Evolutionary conservation across 2,113 vertebrate species (phyloP), one percentile per base, ranked within the genome.

Genomic region (Tragelaphus scriptus): DNA sequence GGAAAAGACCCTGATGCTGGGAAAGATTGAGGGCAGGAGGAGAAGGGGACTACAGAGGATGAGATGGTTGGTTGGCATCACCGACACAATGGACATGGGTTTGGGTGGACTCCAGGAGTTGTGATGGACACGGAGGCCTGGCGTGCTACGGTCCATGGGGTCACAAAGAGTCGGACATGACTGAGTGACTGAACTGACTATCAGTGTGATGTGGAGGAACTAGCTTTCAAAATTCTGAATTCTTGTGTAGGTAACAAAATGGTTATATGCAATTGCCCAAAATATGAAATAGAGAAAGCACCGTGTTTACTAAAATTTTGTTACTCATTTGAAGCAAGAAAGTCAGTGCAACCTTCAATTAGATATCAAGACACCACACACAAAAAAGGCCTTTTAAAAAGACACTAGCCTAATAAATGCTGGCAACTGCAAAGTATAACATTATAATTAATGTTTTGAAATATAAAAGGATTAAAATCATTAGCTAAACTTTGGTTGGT

Each of bases 311-410:
- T 97, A 93, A 97, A 90, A 96, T 68, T 93, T 1, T 79, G 49
- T 58, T 94, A 79, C 85, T 97, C 92, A 95, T 95, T 92, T 94
- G 58, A 93, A 95, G 25, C 61, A 82, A 97, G 75, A 56, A 92
- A 49, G 98, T 80, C 55, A 75, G 12, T 87, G 30, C 26, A 96
- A 96, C 30, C 92, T 80, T 58, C 51, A 88, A 61, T 81, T 97
- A 96, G 32, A 68, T 92, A 87, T 94, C 28, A 98, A 85, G 65
- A 97, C 98, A 96, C 28, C 63, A 26, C 36, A 58, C 36, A 79
- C 3, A 47, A 87, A 36, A 97, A 95, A 68, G 55, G 1, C n/a
- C 93, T 85, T 97, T 44, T 85, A 68, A 91, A 94, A 71, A 86
- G 28, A 82, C 3, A 2, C 10, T 88, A n/a, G 10, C 15, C 8